Percentiles rank a stretch among this genome's conserved stretches.
Evolutionary conservation across 2,888 invertebrate species (phyloP).

Genomic region (Epinotia demarniana): DNA sequence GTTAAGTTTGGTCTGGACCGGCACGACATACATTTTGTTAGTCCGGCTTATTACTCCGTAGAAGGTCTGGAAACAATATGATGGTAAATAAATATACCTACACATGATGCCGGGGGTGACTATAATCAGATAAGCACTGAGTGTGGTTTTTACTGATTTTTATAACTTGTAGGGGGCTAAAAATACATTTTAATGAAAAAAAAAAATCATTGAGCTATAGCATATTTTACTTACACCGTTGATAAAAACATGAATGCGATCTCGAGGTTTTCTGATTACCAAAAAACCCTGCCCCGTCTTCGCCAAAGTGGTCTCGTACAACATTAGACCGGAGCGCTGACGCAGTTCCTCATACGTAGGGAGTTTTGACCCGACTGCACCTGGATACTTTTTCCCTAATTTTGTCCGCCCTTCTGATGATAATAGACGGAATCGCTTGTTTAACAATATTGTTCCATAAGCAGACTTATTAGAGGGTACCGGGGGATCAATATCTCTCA

Average conservation of each 20-base stretch:
- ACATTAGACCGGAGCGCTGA: conserved; percentile 85
- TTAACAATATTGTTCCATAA: conserved; percentile 86
- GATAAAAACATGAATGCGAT: conserved; percentile 88
- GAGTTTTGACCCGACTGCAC: conserved; percentile 68
- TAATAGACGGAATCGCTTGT: conserved; percentile 77
- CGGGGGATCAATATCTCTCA: conserved; percentile 80
- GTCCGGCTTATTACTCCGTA: conserved; percentile 82
- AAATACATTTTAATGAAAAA: background rate
- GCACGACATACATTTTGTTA: conserved; percentile 72
- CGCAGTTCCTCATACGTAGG: conserved; percentile 86
- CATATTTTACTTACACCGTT: conserved; percentile 78
- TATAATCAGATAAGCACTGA: no score
- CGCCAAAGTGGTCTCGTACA: conserved; percentile 85
- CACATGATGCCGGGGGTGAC: no score
- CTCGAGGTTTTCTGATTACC: conserved; percentile 84
- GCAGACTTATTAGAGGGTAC: conserved; percentile 85
- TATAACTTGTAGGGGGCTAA: no score
- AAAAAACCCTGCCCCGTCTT: conserved; percentile 68
- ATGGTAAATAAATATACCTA: background rate
- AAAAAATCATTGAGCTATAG: background rate
- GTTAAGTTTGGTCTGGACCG: conserved; percentile 69
- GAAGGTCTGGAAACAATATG: conserved; percentile 56
- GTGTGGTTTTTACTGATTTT: no score
- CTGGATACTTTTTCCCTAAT: conserved; percentile 65
- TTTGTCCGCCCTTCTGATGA: conserved; percentile 65